Base-by-base conservation (phyloP, 2,797 vertebrate species). In the Peromyscus nudipes region DNA sequence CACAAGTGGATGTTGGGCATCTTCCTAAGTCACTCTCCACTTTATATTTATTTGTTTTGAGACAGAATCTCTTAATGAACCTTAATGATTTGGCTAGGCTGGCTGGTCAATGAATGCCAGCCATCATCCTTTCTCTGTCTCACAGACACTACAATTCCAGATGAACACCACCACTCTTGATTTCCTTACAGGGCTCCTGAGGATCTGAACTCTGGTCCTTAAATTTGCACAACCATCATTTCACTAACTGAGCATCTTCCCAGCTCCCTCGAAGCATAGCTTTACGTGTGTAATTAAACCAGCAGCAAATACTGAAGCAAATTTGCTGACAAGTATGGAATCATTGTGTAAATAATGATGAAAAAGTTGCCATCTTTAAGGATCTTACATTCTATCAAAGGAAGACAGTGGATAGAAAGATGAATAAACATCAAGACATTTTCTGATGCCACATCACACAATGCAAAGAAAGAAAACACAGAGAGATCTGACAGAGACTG, bases 361-460 rank as follows among this genome's bases (percentile, higher is more conserved):
- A 62, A 75, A 92, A 82, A 16, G 12, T 85, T 19, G 2, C 25
- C 55, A 27, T 21, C 49, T 16, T 10, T 21, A 27, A 91, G 1
- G 31, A 62, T 46, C 52, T 81, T 89, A 52, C 65, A 84, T 77
- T 94, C 69, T 80, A 84, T 16, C 16, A 57, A 95, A 90, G 25
- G 2, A 13, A 89, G 77, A 77, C 0, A n/a, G 80, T 31, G 37
- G 6, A 3, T 13, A 29, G 31, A 69, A 67, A 83, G 49, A 79
- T 52, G 19, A 69, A 65, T 46, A n/a, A 80, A 85, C 34, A 90
- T 27, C 3, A 31, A 88, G n/a, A 19, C 7, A 29, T 31, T 23
- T 94, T 84, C 85, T 93, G 52, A 23, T 69, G 64, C 89, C 23
- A 21, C 25, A 57, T 91, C 55, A 37, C 75, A 49, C 6, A 86